These are phyloP conservation scores for Actinemys pallida DNA, from an alignment of 2,113 vertebrate species.

Conservation along the genomic window DNA sequence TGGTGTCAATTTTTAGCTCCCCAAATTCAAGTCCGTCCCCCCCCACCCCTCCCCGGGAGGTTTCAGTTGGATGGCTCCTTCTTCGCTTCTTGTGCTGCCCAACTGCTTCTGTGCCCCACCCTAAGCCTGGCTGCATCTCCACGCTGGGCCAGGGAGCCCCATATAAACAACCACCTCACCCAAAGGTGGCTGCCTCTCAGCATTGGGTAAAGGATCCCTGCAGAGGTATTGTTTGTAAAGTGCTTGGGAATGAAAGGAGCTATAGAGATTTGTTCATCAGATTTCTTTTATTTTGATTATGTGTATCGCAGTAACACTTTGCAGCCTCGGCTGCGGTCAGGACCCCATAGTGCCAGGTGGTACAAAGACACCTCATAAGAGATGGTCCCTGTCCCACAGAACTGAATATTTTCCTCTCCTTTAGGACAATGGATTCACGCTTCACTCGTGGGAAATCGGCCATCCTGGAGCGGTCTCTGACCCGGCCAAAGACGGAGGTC, in stretches of 20 bases:
- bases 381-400: neutral
- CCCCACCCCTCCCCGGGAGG: neutral
- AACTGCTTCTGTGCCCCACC: too few species aligned
- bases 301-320: neutral
- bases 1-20: neutral
- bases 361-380: neutral
- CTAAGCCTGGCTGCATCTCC: neutral
- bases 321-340: neutral
- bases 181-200: neutral
- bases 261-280: neutral
- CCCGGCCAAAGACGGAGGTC: slow-evolving; percentile 89
- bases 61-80: neutral
- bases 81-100: neutral
- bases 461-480: slow-evolving; percentile 89
- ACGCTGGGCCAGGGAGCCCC: neutral
- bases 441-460: slow-evolving; percentile 93
- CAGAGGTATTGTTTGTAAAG: too few species aligned
- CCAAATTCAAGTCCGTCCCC: neutral
- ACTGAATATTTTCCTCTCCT: neutral
- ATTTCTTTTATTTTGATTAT: neutral
- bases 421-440: slow-evolving; percentile 86
- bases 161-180: neutral
- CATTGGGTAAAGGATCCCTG: neutral
- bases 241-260: neutral
- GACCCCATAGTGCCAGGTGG: neutral